A percentile compares a stretch with the other conserved stretches of the same genome.
Evolutionary conservation across 2,888 invertebrate species (phyloP).

Genomic region (Galeopsomyia nigrocyanea): DNA sequence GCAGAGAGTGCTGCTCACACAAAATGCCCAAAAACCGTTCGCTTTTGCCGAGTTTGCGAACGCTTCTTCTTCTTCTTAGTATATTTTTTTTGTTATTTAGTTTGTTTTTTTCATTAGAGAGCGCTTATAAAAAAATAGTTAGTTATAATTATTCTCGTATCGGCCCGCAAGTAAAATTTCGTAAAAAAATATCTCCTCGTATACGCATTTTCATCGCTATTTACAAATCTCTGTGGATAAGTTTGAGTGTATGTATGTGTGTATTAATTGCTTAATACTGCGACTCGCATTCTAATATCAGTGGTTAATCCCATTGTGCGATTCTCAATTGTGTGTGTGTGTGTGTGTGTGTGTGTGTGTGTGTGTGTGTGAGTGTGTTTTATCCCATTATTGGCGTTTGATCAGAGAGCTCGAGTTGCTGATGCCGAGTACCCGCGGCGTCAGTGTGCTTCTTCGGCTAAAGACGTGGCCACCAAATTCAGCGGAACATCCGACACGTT

Average conservation of each 20-base stretch:
- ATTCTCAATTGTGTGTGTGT: background rate
- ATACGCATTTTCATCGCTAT: constrained; percentile 52
- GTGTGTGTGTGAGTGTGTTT: background rate
- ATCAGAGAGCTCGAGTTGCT: constrained; percentile 33
- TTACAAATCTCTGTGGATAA: constrained; percentile 59
- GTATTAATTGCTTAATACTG: constrained; percentile 63
- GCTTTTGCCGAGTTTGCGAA: constrained; percentile 13
- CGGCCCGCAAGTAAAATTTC: constrained; percentile 64
- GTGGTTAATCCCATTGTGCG: constrained; percentile 24
- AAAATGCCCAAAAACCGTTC: constrained; percentile 43
- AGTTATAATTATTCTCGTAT: constrained; percentile 41
- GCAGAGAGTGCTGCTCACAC: background rate
- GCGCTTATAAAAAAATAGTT: constrained; percentile 42
- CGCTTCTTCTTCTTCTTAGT: no score
- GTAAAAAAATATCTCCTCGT: constrained; percentile 65
- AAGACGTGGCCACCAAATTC: constrained; percentile 79
- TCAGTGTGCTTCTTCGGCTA: constrained; percentile 75
- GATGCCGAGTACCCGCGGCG: background rate
- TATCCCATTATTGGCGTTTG: constrained; percentile 33
- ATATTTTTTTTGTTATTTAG: no score
- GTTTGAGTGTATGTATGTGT: background rate
- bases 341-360: background rate
- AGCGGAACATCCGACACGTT: constrained; percentile 76
- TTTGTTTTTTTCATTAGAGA: constrained; percentile 22
- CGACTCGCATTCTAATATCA: constrained; percentile 52